Conservation (phyloP, 2,797 vertebrate genomes). For the Parotocinclus haroldoi region DNA sequence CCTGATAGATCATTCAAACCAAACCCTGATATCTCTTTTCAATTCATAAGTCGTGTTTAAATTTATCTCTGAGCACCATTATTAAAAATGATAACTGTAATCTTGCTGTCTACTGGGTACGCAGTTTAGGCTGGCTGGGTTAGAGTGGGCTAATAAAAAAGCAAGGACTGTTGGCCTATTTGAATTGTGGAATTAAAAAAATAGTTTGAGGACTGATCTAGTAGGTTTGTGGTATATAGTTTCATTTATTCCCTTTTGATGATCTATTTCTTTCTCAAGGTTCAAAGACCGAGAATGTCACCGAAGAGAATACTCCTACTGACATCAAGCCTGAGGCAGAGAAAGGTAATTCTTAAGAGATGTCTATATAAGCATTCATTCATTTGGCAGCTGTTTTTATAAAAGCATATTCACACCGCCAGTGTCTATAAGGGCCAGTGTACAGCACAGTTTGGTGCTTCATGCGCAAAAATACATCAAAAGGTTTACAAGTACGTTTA, state of each 20-base stretch:
- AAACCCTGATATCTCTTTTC: slow-evolving; percentile 25
- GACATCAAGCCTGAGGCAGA: background rate
- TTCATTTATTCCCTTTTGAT: slow-evolving; percentile 29
- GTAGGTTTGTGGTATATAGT: slow-evolving; percentile 16
- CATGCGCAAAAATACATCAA: too few species aligned
- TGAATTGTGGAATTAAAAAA: slow-evolving; percentile 48
- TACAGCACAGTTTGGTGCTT: too few species aligned
- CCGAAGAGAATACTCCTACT: slow-evolving; percentile 11
- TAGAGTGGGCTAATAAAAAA: slow-evolving; percentile 40
- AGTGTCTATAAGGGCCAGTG: too few species aligned
- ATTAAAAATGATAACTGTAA: slow-evolving; percentile 66
- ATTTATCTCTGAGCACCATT: slow-evolving; percentile 46
- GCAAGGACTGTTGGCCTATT: slow-evolving; percentile 29
- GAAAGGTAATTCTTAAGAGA: too few species aligned
- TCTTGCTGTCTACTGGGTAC: slow-evolving; percentile 58
- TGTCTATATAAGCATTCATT: background rate
- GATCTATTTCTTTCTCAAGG: slow-evolving; percentile 21
- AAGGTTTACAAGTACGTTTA: too few species aligned
- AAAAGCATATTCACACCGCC: too few species aligned
- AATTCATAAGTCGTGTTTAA: slow-evolving; percentile 33
- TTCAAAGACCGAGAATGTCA: slow-evolving; percentile 7
- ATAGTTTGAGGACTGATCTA: slow-evolving; percentile 30
- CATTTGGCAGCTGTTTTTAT: too few species aligned
- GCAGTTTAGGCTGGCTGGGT: slow-evolving; percentile 47
- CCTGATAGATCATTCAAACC: slow-evolving; percentile 26